phyloP scores from a whole-genome alignment of 1,140 invertebrate genomes.

The Papilio dardanus region DNA sequence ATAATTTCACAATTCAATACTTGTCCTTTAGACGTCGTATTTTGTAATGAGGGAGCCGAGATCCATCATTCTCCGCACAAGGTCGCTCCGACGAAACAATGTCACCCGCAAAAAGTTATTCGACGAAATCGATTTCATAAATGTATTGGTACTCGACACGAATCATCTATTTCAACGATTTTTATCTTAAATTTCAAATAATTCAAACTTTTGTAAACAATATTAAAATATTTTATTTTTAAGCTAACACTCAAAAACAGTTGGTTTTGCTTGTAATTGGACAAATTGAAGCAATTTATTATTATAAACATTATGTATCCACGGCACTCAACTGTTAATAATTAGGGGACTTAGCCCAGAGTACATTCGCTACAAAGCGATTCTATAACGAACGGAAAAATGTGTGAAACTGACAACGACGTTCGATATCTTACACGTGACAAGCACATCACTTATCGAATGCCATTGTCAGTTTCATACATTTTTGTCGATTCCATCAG shows the following conservation, averaged over 20 bases:
- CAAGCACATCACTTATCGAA: no score
- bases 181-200: background rate
- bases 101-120: conserved; percentile 47
- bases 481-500: no score
- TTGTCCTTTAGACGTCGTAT: conserved; percentile 53
- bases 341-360: no score
- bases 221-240: background rate
- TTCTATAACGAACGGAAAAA: no score
- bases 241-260: background rate
- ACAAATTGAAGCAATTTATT: background rate
- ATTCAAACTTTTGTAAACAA: background rate
- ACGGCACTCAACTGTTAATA: no score
- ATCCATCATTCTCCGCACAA: conserved; percentile 73
- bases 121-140: conserved; percentile 54
- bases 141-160: conserved; percentile 38
- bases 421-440: no score
- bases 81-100: conserved; percentile 57
- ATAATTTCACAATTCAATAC: conserved; percentile 41
- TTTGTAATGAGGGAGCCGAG: conserved; percentile 58
- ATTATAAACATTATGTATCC: no score
- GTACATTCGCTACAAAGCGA: no score
- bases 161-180: conserved; percentile 26
- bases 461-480: no score
- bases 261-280: background rate
- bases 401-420: no score